These are phyloP conservation scores for Melanargia galathea DNA, from an alignment of 2,888 invertebrate genomes.

Conservation along the genomic window DNA sequence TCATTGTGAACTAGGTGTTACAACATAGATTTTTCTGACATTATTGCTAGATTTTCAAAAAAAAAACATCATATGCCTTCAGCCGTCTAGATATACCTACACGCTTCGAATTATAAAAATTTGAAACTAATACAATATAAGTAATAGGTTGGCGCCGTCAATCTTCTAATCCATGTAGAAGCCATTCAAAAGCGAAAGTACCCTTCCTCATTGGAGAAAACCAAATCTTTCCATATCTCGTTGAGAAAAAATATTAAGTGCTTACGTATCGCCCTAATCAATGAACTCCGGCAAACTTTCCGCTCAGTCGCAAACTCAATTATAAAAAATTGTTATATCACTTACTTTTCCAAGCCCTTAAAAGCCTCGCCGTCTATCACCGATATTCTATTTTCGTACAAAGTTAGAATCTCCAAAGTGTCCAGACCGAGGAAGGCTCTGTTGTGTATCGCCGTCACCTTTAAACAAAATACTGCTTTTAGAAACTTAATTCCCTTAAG, in stretches of 20 bases:
- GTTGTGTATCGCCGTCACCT: constrained; percentile 88
- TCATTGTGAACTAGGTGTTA: too few relatives aligned
- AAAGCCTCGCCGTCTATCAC: constrained; percentile 92
- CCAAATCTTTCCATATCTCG: too few relatives aligned
- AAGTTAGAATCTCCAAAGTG: constrained; percentile 91
- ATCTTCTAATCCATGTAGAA: too few relatives aligned
- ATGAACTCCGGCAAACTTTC: constrained; percentile 10
- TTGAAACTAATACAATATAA: too few relatives aligned
- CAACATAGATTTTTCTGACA: too few relatives aligned
- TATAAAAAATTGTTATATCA: constrained; percentile 41
- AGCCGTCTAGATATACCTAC: too few relatives aligned
- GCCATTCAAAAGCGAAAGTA: too few relatives aligned
- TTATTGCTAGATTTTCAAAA: too few relatives aligned
- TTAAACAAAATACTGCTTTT: constrained; percentile 29
- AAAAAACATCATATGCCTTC: too few relatives aligned
- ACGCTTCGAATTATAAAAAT: too few relatives aligned
- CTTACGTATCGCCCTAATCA: constrained; percentile 3
- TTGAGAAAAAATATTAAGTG: background rate
- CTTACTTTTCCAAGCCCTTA: constrained; percentile 93
- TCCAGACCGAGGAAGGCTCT: constrained; percentile 93
- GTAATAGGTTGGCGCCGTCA: too few relatives aligned
- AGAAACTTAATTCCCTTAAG: constrained; percentile 14
- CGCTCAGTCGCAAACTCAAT: constrained; percentile 24
- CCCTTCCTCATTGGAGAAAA: too few relatives aligned
- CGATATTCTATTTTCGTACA: constrained; percentile 93